Base-by-base conservation (phyloP, 2,888 invertebrate genomes). In the Sphinx pinastri region DNA sequence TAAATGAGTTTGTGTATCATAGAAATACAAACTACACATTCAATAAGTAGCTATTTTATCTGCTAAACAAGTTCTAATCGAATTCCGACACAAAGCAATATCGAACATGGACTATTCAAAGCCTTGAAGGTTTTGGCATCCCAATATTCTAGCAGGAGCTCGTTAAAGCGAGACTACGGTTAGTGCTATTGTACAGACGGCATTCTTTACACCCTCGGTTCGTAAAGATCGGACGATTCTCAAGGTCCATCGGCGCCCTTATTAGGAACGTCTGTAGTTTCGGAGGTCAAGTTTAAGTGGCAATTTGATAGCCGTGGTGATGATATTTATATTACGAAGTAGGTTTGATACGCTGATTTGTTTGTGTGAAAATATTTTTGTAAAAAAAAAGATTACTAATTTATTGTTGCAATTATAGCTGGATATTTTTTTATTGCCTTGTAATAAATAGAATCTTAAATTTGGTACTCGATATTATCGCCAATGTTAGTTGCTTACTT, bases 201-300 rank as follows among this genome's bases (percentile, higher is more conserved):
- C 79, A 82, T 82, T 83, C 83, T 86, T 87, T 81, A 83, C 84
- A 83, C 83, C 81, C 81, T 77, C 73, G 70, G 69, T 74, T 88
- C 85, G 82, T 88, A 88, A 88, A 87, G 77, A 75, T 81, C 75
- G 76, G 52, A 11, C 19, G 69, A 55, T 54, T 77, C 79, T 82
- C 76, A 79, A 84, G 84, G 84, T 80, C 83, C 84, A 82, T 84
- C 79, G 81, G 75, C 73, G 76, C 76, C 77, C 81, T 83, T 83
- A 81, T 83, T 84, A 83, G 78, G 77, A 78, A 78, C 78, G 75
- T 78, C 78, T 81, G 79, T 76, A 78, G 78, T 76, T 74, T 82
- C 76, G 77, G 76, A 79, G 79, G 81, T 80, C 79, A 79, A 76
- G 75, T 80, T 83, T 79, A 75, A 78, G 72, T 71, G 70, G 74